Evolutionary conservation across 2,797 vertebrate species (phyloP).

Genomic region (Neopelma chrysocephalum): DNA sequence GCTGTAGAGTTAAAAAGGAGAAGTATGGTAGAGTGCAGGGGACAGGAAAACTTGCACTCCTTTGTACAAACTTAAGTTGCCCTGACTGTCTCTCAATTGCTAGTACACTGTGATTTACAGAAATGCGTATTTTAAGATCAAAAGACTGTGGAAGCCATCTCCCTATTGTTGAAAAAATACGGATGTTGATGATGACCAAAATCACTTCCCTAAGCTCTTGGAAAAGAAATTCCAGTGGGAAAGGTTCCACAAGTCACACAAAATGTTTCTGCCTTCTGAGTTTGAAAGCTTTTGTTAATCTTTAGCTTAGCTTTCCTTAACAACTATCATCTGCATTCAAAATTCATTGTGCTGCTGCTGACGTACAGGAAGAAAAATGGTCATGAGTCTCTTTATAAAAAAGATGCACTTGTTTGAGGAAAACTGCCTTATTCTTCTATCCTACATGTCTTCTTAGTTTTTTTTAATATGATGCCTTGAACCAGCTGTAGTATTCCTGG

Average conservation of each 20-base stretch:
- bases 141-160: not conserved
- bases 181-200: not conserved
- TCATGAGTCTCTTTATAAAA: not conserved
- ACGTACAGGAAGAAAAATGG: not conserved
- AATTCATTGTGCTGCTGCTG: not conserved
- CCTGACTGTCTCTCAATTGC: fast-evolving
- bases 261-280: not conserved
- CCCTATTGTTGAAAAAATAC: not conserved
- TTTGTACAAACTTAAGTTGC: not conserved
- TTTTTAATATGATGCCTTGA: not conserved
- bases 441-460: not conserved
- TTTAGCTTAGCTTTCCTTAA: not conserved
- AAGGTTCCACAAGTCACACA: not conserved
- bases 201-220: not conserved
- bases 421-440: not conserved
- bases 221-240: not conserved
- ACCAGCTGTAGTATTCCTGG: not conserved
- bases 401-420: not conserved
- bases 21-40: too few species aligned
- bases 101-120: not conserved
- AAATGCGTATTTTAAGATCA: not conserved
- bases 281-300: not conserved
- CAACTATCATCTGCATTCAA: not conserved
- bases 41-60: not conserved
- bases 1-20: not conserved